A percentile compares a stretch with the other conserved stretches of the same genome.
phyloP scores from a whole-genome alignment of 2,888 invertebrate genomes.

The Pecten maximus region DNA sequence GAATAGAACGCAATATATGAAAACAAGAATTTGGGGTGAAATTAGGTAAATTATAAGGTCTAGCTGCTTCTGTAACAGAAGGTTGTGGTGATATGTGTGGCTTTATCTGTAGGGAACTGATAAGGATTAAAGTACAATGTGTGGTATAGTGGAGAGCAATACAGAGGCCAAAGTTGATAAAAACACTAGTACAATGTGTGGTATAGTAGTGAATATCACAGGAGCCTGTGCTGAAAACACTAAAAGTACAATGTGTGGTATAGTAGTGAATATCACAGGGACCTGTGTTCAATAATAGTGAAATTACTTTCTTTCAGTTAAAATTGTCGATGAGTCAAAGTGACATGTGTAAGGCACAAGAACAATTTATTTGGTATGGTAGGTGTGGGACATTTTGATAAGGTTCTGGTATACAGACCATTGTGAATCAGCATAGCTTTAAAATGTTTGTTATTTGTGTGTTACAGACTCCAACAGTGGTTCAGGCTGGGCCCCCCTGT shows the following conservation, averaged over 20 bases:
- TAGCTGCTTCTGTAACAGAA: too few species aligned
- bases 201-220: background rate
- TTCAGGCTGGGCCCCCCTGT: slow-evolving; percentile 76
- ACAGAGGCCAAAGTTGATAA: background rate
- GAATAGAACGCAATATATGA: background rate
- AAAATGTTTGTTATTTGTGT: slow-evolving; percentile 33
- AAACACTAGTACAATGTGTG: background rate
- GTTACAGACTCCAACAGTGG: slow-evolving; percentile 73
- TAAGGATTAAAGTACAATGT: background rate
- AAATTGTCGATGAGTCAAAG: too few species aligned
- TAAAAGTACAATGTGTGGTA: background rate
- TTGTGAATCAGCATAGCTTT: too few species aligned
- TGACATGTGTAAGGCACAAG: too few species aligned
- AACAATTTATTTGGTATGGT: too few species aligned
- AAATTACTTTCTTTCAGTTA: too few species aligned
- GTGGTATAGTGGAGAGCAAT: background rate
- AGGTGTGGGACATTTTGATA: too few species aligned
- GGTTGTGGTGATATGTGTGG: background rate
- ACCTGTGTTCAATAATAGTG: background rate
- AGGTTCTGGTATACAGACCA: too few species aligned
- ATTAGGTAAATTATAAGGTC: too few species aligned
- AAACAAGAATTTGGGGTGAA: background rate
- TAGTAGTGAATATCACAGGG: background rate
- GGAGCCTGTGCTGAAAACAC: background rate
- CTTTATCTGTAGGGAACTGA: background rate